Conservation (phyloP, 2,888 invertebrate species). For the Ophioninae sp. region DNA sequence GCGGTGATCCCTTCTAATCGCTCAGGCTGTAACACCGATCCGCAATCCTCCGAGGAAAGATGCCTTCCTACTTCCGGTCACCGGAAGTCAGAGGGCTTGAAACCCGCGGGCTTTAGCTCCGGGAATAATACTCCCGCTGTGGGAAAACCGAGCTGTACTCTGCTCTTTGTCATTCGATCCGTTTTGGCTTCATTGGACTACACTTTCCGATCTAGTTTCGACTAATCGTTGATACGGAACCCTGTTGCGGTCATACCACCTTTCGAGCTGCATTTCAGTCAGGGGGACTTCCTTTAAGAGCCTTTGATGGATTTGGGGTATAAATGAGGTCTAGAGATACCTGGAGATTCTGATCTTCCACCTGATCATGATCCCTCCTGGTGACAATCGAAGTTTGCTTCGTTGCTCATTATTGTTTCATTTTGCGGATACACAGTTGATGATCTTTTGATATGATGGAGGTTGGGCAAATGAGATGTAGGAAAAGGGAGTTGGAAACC, state of each 20-base stretch:
- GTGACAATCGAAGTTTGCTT: background rate
- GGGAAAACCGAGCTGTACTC: background rate
- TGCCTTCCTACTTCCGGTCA: constrained; percentile 24
- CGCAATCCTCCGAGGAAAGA: constrained; percentile 16
- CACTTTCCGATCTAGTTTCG: background rate
- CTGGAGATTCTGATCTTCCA: background rate
- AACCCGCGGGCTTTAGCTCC: background rate
- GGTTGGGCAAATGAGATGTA: too few relatives aligned
- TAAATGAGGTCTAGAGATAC: too few relatives aligned
- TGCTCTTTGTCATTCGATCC: background rate
- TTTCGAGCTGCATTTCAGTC: background rate
- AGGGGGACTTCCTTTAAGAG: background rate
- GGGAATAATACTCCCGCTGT: background rate
- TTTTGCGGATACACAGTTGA: too few relatives aligned
- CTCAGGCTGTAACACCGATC: constrained; percentile 22
- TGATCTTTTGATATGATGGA: too few relatives aligned
- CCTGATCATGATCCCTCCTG: background rate
- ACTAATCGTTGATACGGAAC: background rate
- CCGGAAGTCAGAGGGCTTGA: background rate
- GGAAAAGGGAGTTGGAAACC: too few relatives aligned
- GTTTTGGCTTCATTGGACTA: background rate
- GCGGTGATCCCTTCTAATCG: constrained; percentile 54
- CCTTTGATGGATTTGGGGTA: background rate
- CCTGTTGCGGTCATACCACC: background rate
- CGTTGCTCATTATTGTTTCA: too few relatives aligned